Percentiles rank a stretch among this genome's conserved stretches.
phyloP scores from a whole-genome alignment of 2,888 invertebrate species.

The Lasioglossum calceatum region DNA sequence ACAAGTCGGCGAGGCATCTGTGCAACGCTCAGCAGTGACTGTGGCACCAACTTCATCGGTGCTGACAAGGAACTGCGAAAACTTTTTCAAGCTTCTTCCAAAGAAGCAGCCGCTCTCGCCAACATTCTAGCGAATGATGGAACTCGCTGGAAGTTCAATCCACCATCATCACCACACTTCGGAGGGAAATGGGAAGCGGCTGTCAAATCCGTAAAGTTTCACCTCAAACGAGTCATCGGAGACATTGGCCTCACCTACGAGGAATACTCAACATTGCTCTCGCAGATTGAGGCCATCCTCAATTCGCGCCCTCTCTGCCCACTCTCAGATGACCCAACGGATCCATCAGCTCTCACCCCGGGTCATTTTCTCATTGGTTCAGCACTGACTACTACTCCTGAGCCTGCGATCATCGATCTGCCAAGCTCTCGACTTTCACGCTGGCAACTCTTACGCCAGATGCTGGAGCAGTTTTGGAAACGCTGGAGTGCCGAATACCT shows the following conservation, averaged over 20 bases:
- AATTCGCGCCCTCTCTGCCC: background rate
- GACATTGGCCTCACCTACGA: background rate
- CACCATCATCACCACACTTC: background rate
- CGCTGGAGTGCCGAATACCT: slow-evolving; percentile 30
- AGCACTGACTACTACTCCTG: slow-evolving; percentile 63
- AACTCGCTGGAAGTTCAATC: background rate
- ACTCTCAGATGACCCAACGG: background rate
- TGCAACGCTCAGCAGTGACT: too few species aligned
- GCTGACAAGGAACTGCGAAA: too few species aligned
- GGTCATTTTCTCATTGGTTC: too few species aligned
- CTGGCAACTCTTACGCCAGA: slow-evolving; percentile 62
- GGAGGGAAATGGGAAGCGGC: background rate
- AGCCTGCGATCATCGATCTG: slow-evolving; percentile 60
- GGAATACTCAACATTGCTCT: background rate
- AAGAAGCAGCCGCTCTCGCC: too few species aligned
- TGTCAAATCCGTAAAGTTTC: background rate
- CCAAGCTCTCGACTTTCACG: slow-evolving; percentile 58
- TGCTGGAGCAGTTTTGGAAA: slow-evolving; percentile 31
- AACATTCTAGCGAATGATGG: background rate
- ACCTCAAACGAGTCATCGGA: background rate
- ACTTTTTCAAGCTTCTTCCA: too few species aligned
- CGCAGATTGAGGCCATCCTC: background rate
- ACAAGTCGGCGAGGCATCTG: too few species aligned
- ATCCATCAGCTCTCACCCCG: too few species aligned
- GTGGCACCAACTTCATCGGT: too few species aligned